Evolutionary conservation across 2,888 invertebrate genomes (phyloP).

Genomic region (Andrena haemorrhoa): DNA sequence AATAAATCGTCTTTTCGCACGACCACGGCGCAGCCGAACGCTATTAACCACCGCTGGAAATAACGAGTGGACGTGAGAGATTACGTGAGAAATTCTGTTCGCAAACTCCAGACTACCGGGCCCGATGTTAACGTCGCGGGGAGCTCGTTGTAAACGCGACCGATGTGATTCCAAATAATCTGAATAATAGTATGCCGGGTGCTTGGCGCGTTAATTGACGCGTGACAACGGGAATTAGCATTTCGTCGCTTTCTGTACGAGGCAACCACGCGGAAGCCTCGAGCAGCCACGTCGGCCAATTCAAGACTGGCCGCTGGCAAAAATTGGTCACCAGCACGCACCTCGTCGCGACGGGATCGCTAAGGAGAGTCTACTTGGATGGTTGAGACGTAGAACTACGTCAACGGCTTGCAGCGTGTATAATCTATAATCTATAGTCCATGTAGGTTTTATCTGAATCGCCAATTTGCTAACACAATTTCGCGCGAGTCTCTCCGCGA

Average conservation of each 20-base stretch:
- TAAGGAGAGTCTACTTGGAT: no score
- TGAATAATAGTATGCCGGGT: constrained; percentile 4
- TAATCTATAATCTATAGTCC: no score
- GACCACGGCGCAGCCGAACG: constrained; percentile 30
- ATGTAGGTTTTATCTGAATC: no score
- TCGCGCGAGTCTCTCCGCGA: no score
- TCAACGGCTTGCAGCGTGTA: no score
- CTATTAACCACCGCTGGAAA: constrained; percentile 39
- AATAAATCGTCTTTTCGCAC: constrained; percentile 45
- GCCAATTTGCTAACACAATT: no score
- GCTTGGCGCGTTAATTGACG: constrained; percentile 44
- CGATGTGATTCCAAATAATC: constrained; percentile 1
- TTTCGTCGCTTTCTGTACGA: constrained; percentile 17
- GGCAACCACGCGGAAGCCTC: neutral
- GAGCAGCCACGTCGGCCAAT: neutral
- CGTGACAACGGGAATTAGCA: constrained; percentile 46
- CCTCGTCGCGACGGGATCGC: no score
- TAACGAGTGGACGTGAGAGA: constrained; percentile 40
- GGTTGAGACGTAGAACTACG: no score
- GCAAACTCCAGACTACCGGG: neutral
- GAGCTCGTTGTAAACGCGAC: neutral
- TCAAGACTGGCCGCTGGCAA: neutral
- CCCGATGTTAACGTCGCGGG: neutral
- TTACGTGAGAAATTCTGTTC: constrained; percentile 45
- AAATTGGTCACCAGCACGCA: no score